Evolutionary conservation across 2,113 vertebrate species (phyloP), one percentile per base, ranked within the genome.

Genomic region (Callipepla californica): DNA sequence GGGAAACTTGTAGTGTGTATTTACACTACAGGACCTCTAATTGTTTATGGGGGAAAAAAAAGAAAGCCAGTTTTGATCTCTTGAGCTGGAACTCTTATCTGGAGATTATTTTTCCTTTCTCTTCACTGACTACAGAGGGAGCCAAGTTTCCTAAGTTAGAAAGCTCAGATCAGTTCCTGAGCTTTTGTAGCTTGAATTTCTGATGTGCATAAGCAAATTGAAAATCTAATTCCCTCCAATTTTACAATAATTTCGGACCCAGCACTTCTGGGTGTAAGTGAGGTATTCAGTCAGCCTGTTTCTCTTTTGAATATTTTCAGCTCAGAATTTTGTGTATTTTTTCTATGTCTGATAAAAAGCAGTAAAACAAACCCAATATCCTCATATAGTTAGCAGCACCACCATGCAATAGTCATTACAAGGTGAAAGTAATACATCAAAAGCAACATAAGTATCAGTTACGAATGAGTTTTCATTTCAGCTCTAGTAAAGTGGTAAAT

Each of bases 91-190:
- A 66, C 21, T n/a, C 23, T 44, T 75, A 2, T 26, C 8, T 59
- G 38, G 40, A 80, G 45, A 68, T 55, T 17, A n/a, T 80, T 69
- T 30, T 90, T 25, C 84, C 57, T 90, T 89, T 87, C 87, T 87
- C 68, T 73, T 93, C 44, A 28, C 57, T 61, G 80, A 86, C 85
- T 96, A 96, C 88, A 96, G 95, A 95, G 94, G 93, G 96, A 96
- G 93, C 82, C 85, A 94, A 63, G 76, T 86, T 90, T 86, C 90
- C 88, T 96, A 73, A 40, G 38, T 89, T 82, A 69, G 15, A 55
- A 11, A 34, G 42, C n/a, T 78, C 47, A 88, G 76, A 32, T 70
- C 48, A 42, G 5, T 59, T 40, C 19, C 47, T 53, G 47, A 90
- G 80, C 34, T 53, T 48, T 10, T 22, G 32, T 51, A 38, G 45